Base-by-base conservation (phyloP, 2,888 invertebrate genomes). In the Cheilosia vernalis region DNA sequence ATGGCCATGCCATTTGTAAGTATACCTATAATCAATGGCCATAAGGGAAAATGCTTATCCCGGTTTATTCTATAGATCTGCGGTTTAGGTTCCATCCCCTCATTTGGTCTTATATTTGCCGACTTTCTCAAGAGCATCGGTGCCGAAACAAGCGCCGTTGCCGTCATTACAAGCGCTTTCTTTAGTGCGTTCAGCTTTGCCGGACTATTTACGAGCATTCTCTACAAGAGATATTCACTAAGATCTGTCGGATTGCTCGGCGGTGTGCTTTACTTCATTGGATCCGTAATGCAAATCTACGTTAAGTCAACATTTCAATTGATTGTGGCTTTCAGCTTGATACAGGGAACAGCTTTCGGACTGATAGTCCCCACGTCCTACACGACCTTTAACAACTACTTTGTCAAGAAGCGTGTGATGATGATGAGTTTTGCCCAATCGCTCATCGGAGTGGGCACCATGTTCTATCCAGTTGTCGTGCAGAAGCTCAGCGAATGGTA, bases 341-440 rank as follows among this genome's bases (percentile, higher is more conserved):
- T 95, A 24, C 94, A 92, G 94, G 96, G 96, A 19, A 92, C 95
- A 15, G 96, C 95, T 6, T 94, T 95, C 69, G 96, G 96, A 0
- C 92, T 96, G 0, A 94, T 96, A 92, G 93, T 96, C 82, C 96
- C 96, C 44, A 94, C 96, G 3, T 93, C 94, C 56, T 95, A 95
- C 87, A 95, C 96, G 1, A 94, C 95, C 6, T 95, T 96, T 88
- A 96, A 96, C 88, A 94, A 94, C 84, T 96, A 96, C 88, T 96
- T 96, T 88, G 94, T 95, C 0, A 94, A 94, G 88, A 95, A 93
- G 88, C 93, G 96, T 6, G 94, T 95, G 0, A 93, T 95, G 67
- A 95, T 96, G 93, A 96, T 96, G 95, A 95, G 95, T 74, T 93
- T 95, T 13, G 94, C 95, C n/a, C 96, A 96, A 90, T 94, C 95